These are phyloP conservation scores for Spialia ferax DNA, from an alignment of 2,888 invertebrate species.

Conservation along the genomic window DNA sequence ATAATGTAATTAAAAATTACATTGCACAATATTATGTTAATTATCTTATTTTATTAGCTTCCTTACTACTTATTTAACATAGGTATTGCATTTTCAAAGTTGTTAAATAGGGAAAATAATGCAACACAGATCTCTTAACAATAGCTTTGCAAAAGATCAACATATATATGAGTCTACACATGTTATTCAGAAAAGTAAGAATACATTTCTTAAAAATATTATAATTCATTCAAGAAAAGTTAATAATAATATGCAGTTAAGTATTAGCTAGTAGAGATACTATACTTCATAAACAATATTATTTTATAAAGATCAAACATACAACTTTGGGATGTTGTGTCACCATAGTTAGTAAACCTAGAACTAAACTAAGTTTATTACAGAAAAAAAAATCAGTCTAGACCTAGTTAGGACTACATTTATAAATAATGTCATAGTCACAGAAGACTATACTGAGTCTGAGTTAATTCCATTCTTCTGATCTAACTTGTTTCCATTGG, in stretches of 20 bases:
- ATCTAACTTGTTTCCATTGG: conserved; percentile 95
- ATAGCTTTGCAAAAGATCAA: too few relatives aligned
- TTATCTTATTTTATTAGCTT: conserved; percentile 59
- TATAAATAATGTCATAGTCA: conserved; percentile 53
- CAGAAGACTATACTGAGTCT: conserved; percentile 79
- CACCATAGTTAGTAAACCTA: too few relatives aligned
- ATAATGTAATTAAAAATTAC: conserved; percentile 75
- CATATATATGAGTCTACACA: not conserved
- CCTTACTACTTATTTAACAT: conserved; percentile 54
- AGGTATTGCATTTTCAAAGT: conserved; percentile 61
- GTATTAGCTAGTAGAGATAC: not conserved
- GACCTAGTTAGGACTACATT: conserved; percentile 62
- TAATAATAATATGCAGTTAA: too few relatives aligned
- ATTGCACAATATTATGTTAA: conserved; percentile 67
- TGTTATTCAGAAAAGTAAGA: conserved; percentile 6
- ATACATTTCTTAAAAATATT: not conserved
- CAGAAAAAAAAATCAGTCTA: conserved; percentile 53
- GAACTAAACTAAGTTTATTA: conserved; percentile 46
- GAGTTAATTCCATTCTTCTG: conserved; percentile 92
- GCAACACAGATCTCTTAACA: conserved; percentile 11
- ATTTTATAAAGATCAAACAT: not conserved
- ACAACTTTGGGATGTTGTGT: too few relatives aligned
- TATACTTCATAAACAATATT: not conserved
- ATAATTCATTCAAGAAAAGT: not conserved
- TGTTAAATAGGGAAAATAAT: conserved; percentile 45